Conservation (phyloP, 2,113 vertebrate genomes). For the Ceuthmochares aereus region DNA sequence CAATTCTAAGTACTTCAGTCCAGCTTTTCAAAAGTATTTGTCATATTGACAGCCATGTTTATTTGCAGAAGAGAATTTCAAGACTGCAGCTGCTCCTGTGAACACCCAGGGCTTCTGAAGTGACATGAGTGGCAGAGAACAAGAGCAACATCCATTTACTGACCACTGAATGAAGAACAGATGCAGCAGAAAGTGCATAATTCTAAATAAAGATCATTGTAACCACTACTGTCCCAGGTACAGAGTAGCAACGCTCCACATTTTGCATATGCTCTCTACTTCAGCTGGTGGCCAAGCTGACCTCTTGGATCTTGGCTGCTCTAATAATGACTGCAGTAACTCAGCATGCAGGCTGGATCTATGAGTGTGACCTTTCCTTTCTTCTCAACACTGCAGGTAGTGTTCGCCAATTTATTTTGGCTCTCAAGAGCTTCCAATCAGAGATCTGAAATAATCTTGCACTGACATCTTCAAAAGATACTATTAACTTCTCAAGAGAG, state of each 20-base stretch:
- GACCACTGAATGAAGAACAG: neutral
- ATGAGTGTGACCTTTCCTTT: neutral
- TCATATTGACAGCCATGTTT: neutral
- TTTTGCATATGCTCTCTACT: neutral
- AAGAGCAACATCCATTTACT: neutral
- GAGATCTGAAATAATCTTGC: neutral
- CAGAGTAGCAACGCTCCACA: neutral
- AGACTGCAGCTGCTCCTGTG: neutral
- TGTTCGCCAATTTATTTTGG: neutral
- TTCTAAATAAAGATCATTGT: neutral
- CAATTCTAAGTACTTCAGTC: neutral
- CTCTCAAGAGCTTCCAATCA: neutral
- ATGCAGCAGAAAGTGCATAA: neutral
- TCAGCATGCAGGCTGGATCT: neutral
- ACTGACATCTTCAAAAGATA: neutral
- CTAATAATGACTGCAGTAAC: accelerated
- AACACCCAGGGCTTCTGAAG: neutral
- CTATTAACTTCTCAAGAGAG: neutral
- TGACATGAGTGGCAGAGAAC: neutral
- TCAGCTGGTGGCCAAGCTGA: neutral
- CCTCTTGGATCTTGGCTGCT: neutral
- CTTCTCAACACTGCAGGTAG: neutral
- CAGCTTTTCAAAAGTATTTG: neutral
- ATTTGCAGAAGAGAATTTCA: neutral
- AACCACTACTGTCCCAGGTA: neutral